Percentiles rank a stretch among this genome's conserved stretches.
phyloP scores from a whole-genome alignment of 2,113 vertebrate species.

The Enhydra lutris region DNA sequence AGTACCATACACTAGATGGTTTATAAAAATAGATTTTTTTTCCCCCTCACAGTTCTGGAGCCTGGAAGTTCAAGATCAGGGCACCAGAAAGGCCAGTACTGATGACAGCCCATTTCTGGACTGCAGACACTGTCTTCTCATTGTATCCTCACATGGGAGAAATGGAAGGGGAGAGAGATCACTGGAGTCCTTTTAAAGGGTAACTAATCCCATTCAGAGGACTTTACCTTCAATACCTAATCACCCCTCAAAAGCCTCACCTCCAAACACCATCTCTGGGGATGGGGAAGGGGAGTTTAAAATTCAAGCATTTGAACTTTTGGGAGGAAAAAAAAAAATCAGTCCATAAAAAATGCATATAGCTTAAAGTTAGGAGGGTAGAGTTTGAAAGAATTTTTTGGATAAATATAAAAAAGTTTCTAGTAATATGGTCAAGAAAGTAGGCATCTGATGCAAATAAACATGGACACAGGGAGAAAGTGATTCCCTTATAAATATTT shows the following conservation, averaged over 20 bases:
- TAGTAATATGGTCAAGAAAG: neutral
- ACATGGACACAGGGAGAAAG: neutral
- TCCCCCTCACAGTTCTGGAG: neutral
- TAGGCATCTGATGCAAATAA: neutral
- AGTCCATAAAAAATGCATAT: neutral
- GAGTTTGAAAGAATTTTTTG: neutral
- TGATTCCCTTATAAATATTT: neutral
- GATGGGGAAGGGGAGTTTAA: neutral
- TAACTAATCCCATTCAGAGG: neutral
- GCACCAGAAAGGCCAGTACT: neutral
- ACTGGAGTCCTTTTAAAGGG: neutral
- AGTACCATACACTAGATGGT: neutral
- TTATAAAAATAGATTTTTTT: neutral
- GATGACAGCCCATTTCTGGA: neutral
- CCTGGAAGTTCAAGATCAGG: neutral
- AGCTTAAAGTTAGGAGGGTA: rapidly evolving
- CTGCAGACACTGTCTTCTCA: neutral
- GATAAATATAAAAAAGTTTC: neutral
- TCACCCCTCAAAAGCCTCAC: too few relatives aligned
- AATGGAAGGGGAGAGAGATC: neutral
- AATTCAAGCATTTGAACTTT: neutral
- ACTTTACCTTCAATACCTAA: neutral
- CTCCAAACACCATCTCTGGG: neutral
- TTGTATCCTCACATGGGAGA: too few relatives aligned
- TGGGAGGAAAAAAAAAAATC: neutral